These are phyloP conservation scores for Physella acuta DNA, from an alignment of 1,140 invertebrate genomes.

Conservation along the genomic window DNA sequence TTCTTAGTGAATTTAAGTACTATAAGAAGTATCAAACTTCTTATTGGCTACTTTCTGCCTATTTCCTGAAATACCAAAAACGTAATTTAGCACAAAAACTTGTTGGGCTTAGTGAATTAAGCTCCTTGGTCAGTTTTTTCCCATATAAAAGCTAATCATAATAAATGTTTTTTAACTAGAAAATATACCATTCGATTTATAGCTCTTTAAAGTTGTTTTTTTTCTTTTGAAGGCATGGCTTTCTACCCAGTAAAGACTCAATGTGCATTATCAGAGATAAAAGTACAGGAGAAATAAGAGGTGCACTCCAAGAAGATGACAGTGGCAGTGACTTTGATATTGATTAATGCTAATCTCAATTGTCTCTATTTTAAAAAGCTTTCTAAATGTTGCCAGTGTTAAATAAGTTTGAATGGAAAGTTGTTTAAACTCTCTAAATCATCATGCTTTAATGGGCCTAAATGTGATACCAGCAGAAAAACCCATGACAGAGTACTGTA, in stretches of 20 bases:
- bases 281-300: slow-evolving; percentile 38
- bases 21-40: too few species aligned
- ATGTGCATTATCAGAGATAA: slow-evolving; percentile 37
- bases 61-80: neutral
- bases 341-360: too few species aligned
- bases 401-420: too few species aligned
- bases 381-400: too few species aligned
- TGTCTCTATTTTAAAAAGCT: too few species aligned
- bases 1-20: too few species aligned
- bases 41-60: too few species aligned
- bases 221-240: slow-evolving; percentile 36
- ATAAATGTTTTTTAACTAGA: neutral
- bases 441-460: too few species aligned
- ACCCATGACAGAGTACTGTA: too few species aligned
- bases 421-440: too few species aligned
- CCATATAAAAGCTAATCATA: neutral
- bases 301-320: slow-evolving; percentile 32
- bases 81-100: neutral
- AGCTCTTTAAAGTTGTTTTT: neutral
- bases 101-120: neutral
- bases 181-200: neutral
- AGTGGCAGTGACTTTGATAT: slow-evolving; percentile 47
- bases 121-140: neutral
- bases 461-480: too few species aligned
- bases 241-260: slow-evolving; percentile 36